Base-by-base conservation (phyloP, 2,888 invertebrate genomes). In the Petrophora chlorosata region DNA sequence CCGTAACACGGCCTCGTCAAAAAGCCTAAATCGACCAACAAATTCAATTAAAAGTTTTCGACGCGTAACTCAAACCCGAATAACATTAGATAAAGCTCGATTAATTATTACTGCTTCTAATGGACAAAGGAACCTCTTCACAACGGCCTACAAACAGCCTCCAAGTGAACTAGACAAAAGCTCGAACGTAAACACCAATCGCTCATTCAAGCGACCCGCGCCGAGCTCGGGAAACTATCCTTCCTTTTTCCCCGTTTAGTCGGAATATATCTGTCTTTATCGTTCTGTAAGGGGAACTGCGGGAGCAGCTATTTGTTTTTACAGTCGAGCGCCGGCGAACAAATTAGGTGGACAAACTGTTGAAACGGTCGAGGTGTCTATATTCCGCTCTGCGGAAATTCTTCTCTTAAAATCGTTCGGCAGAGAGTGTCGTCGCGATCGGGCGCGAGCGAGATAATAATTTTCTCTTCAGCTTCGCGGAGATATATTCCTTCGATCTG, bases 331-430 rank as follows among this genome's bases (percentile, higher is more conserved):
- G 82, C 76, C 83, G 82, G 73, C 83, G 90, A 87, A 86, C 88
- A 90, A 90, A 90, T 89, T 89, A 88, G 89, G 86, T 86, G 85
- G 88, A 87, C 90, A 89, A 88, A 89, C 90, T 88, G 86, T 85
- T 84, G 82, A 83, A 85, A 80, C 82, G 81, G 79, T 71, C 82
- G 85, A 87, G 85, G 86, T 87, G 88, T 86, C 88, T 85, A 80
- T 85, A 84, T 88, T 86, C 81, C 80, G 74, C 76, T 80, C 73
- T 66, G 76, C 64, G 78, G 70, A 77, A 86, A 86, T 85, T 85
- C 81, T 79, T 82, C 82, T 79, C 79, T 79, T 75, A 75, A 80
- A 86, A 85, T 75, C 74, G 74, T 72, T 74, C 71, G 56, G 63
- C 59, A 68, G 68, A 74, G 75, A 81, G 73, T 78, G 81, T 82